phyloP scores from a whole-genome alignment of 2,113 vertebrate species.

The Psephotus haematonotus region DNA sequence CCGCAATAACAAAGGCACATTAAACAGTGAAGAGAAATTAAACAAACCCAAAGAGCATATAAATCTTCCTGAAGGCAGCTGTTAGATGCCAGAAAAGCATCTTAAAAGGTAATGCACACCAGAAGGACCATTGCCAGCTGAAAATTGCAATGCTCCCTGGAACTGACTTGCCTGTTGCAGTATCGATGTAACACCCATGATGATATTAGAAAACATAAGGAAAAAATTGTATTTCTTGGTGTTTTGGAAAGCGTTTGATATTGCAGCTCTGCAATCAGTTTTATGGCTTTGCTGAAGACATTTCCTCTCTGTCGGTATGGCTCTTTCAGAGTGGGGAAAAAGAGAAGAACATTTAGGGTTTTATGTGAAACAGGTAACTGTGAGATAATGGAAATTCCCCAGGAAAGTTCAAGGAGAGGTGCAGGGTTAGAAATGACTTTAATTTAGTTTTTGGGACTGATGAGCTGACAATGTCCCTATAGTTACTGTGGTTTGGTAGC shows the following conservation, averaged over 20 bases:
- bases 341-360: not conserved
- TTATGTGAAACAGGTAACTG: not conserved
- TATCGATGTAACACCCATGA: fast-evolving
- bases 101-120: not conserved
- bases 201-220: not conserved
- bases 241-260: not conserved
- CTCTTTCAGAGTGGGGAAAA: not conserved
- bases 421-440: not conserved
- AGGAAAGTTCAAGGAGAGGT: not conserved
- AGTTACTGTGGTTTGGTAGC: not conserved
- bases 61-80: conserved; percentile 24
- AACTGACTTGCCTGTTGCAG: not conserved
- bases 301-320: not conserved
- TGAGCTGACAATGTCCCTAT: not conserved
- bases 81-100: not conserved
- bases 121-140: conserved; percentile 30
- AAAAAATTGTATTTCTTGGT: not conserved
- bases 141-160: not conserved
- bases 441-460: not conserved
- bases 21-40: conserved; percentile 24
- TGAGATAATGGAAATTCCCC: not conserved
- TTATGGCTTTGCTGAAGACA: not conserved
- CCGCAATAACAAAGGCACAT: not conserved
- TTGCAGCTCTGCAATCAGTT: not conserved
- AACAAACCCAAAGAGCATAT: not conserved